A percentile compares a stretch with the other conserved stretches of the same genome.
Evolutionary conservation across 2,113 vertebrate species (phyloP).

Genomic region (Chauna torquata): DNA sequence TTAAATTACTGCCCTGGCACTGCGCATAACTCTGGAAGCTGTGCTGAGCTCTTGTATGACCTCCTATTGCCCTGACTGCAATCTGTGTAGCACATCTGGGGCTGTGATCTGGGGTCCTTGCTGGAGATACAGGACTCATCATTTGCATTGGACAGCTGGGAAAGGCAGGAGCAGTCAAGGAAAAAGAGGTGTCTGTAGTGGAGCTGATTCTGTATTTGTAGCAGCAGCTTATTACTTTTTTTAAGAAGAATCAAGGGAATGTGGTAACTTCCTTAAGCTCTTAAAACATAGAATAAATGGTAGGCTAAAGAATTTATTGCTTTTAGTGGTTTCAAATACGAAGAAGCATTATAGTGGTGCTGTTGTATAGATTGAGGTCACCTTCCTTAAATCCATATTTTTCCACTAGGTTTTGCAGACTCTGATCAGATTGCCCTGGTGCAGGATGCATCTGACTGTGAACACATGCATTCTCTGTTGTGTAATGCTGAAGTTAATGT

Average conservation of each 20-base stretch:
- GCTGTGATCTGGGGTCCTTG: not conserved
- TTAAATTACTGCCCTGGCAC: not conserved
- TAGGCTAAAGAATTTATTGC: not conserved
- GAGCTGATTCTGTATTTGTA: not conserved
- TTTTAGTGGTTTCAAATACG: not conserved
- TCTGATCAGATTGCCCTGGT: not conserved
- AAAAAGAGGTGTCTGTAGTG: not conserved
- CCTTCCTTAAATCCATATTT: not conserved
- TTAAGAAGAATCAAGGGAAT: not conserved
- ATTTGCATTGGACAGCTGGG: not conserved
- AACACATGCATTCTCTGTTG: not conserved
- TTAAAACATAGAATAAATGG: not conserved
- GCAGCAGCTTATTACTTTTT: not conserved
- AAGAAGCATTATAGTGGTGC: rapidly evolving
- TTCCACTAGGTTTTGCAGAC: not conserved
- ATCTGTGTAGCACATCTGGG: too few relatives aligned
- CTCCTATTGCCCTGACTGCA: not conserved
- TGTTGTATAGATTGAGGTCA: not conserved
- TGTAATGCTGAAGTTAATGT: not conserved
- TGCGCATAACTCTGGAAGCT: not conserved
- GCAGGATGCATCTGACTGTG: not conserved
- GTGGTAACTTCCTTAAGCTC: not conserved
- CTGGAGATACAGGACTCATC: not conserved
- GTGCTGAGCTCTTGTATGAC: not conserved
- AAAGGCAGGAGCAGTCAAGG: not conserved